Base-by-base conservation (phyloP, 2,797 vertebrate species). In the Acomys russatus region DNA sequence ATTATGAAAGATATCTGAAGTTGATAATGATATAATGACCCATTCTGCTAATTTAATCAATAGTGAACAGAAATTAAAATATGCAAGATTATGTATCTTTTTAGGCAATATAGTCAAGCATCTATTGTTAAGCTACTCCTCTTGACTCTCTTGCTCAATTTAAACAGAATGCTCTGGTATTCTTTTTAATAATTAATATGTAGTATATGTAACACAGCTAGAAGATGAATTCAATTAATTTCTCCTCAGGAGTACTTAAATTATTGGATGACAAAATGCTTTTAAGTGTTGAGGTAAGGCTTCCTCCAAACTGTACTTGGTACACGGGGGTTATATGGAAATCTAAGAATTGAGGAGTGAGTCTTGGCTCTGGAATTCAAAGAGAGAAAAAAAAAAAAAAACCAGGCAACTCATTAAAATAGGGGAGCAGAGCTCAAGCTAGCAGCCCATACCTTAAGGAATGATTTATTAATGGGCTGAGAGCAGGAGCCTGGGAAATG, bases 381-480 rank as follows among this genome's bases (percentile, higher is more conserved):
- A 95, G 2, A 82, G 14, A 44, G 22, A 64, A 73, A 84, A 84
- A n/a, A 28, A 63, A 95, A 51, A 61, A 79, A 33, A 59, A 17
- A 18, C 56, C 6, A 87, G 49, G 12, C 12, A 61, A 76, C 9
- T 90, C 85, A 51, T 84, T 88, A 86, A 86, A 85, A 35, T 0
- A 23, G 33, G 3, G 0, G 11, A 4, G 14, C 14, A 7, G 20
- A 15, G 28, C 20, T 44, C 9, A 88, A 68, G 14, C 77, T 80
- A 85, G 44, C 61, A 61, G 4, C 4, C 14, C 3, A 10, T 70
- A 76, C 1, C 20, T 2, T 61, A 64, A 78, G 54, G 87, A 49
- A 83, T 88, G 74, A 94, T 87, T 96, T 91, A 87, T 63, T 44
- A 92, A 44, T 54, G 25, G 33, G 15, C n/a, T 59, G 2, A 83